Percentiles rank a stretch among this genome's conserved stretches.
Evolutionary conservation across 2,888 invertebrate genomes (phyloP).

Genomic region (Scelioninae gen. 1): DNA sequence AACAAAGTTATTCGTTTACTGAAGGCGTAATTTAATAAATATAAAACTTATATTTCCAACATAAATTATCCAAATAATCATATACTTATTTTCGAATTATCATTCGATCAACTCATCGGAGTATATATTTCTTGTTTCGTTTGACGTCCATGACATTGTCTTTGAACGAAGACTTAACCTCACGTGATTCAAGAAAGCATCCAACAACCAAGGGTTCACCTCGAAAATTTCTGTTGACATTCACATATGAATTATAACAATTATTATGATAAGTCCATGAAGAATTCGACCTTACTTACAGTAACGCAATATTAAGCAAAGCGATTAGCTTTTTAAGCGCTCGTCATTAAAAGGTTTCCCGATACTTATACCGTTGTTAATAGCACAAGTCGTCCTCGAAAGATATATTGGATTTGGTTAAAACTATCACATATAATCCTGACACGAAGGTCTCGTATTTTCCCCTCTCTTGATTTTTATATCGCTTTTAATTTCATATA

Average conservation of each 20-base stretch:
- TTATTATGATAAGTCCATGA: conserved; percentile 49
- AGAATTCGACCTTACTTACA: conserved; percentile 60
- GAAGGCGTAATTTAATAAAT: background rate
- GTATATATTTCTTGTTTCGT: background rate
- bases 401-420: conserved; percentile 77
- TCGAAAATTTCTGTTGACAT: conserved; percentile 52
- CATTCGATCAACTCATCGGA: background rate
- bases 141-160: conserved; percentile 28
- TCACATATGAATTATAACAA: conserved; percentile 43
- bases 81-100: background rate
- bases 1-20: conserved; percentile 14
- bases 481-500: conserved; percentile 53
- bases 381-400: conserved; percentile 78
- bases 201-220: conserved; percentile 29
- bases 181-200: conserved; percentile 15
- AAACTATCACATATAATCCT: conserved; percentile 70
- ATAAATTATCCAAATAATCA: background rate
- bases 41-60: too few relatives aligned
- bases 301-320: conserved; percentile 73
- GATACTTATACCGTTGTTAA: conserved; percentile 76
- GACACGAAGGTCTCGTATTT: conserved; percentile 56
- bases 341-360: conserved; percentile 78
- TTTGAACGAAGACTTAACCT: conserved; percentile 20
- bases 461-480: conserved; percentile 27
- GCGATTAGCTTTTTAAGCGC: conserved; percentile 76